Percentiles rank a stretch among this genome's conserved stretches.
phyloP scores from a whole-genome alignment of 2,113 vertebrate species.

The Entelurus aequoreus region DNA sequence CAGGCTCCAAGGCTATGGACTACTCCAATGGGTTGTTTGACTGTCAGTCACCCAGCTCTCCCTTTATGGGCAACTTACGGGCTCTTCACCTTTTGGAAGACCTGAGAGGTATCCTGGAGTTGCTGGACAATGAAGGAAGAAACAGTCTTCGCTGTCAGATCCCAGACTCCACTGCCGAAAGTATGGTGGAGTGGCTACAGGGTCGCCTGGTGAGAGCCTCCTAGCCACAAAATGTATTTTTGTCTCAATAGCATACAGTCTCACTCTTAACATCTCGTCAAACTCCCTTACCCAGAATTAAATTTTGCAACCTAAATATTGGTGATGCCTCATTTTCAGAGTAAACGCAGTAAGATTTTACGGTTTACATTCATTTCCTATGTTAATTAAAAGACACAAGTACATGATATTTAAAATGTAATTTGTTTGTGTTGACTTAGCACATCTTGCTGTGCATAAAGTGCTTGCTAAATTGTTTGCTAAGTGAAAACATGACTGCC shows the following conservation, averaged over 20 bases:
- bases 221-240: not conserved
- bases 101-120: slow-evolving; percentile 81
- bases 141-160: slow-evolving; percentile 89
- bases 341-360: not conserved
- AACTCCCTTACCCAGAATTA: no score
- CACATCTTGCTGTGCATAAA: slow-evolving; percentile 24
- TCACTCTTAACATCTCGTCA: not conserved
- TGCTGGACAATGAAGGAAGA: slow-evolving; percentile 90
- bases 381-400: not conserved
- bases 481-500: slow-evolving; percentile 20
- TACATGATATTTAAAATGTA: not conserved
- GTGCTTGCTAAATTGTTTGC: slow-evolving; percentile 34
- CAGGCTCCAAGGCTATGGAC: slow-evolving; percentile 94
- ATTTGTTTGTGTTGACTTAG: slow-evolving; percentile 7
- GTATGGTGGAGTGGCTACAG: slow-evolving; percentile 86
- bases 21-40: slow-evolving; percentile 94
- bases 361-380: not conserved
- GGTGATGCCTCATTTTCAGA: not conserved
- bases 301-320: no score
- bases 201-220: slow-evolving; percentile 81
- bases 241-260: slow-evolving; percentile 5
- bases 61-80: slow-evolving; percentile 86
- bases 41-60: slow-evolving; percentile 94
- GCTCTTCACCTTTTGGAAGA: slow-evolving; percentile 90
- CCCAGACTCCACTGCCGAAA: slow-evolving; percentile 84